These are phyloP conservation scores for Cyrtorhinus lividipennis DNA, from an alignment of 1,140 invertebrate genomes.

Conservation along the genomic window DNA sequence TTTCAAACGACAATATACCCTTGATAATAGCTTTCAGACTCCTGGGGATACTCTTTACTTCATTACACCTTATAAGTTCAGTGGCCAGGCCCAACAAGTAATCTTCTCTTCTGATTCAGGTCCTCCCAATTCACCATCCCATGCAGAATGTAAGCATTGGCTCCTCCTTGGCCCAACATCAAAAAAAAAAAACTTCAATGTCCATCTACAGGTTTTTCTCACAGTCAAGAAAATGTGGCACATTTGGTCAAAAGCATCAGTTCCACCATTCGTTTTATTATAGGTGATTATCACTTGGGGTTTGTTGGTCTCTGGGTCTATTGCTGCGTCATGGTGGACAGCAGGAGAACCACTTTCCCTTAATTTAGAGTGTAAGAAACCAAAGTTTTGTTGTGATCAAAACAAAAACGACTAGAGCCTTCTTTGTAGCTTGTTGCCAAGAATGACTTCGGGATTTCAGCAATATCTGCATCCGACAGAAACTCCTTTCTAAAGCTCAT, in stretches of 20 bases:
- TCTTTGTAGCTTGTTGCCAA: too few species aligned
- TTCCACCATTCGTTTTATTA: constrained; percentile 29
- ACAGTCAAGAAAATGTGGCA: constrained; percentile 25
- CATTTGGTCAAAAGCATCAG: constrained; percentile 28
- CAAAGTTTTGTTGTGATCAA: constrained; percentile 21
- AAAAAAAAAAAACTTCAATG: constrained; percentile 27
- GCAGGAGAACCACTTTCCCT: constrained; percentile 24
- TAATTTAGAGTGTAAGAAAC: constrained; percentile 25
- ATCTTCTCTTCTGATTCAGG: background rate
- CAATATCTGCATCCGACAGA: too few species aligned
- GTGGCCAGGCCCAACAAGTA: too few species aligned
- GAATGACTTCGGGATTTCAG: too few species aligned
- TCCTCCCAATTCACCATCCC: background rate
- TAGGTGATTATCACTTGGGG: constrained; percentile 28
- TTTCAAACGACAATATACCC: too few species aligned
- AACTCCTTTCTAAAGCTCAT: too few species aligned
- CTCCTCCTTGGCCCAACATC: constrained; percentile 23
- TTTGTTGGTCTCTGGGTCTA: constrained; percentile 24
- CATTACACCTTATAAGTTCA: too few species aligned
- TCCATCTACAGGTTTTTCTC: constrained; percentile 28
- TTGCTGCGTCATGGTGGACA: constrained; percentile 23
- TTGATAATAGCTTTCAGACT: too few species aligned
- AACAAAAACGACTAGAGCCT: too few species aligned
- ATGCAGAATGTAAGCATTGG: constrained; percentile 23
- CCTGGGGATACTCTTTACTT: too few species aligned